phyloP scores from a whole-genome alignment of 2,113 vertebrate genomes.

The Pachycephala philippinensis region DNA sequence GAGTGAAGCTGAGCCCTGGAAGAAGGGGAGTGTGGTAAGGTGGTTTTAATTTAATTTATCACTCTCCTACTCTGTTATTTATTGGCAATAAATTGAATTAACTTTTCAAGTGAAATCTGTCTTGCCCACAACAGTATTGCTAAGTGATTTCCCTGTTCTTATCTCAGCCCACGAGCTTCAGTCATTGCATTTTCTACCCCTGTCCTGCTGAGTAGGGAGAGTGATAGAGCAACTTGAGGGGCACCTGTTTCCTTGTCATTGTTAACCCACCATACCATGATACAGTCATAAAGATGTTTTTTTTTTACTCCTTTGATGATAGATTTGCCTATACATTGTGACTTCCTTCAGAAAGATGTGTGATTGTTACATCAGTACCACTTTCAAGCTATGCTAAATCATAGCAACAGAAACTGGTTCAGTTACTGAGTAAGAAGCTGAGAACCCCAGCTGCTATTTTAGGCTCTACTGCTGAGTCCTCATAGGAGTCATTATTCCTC shows the following conservation, averaged over 20 bases:
- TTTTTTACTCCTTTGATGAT: neutral
- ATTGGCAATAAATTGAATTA: neutral
- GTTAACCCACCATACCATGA: neutral
- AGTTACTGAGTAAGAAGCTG: neutral
- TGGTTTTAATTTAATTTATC: neutral
- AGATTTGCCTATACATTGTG: neutral
- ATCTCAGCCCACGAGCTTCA: neutral
- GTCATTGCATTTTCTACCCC: neutral
- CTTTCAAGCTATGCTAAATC: neutral
- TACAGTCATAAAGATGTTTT: neutral
- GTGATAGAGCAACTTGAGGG: neutral
- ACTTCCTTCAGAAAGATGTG: neutral
- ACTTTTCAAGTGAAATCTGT: neutral
- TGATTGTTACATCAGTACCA: neutral
- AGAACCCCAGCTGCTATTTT: neutral
- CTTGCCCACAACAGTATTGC: neutral
- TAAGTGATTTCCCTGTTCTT: neutral
- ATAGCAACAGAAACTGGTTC: neutral
- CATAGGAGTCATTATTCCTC: neutral
- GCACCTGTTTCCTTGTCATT: neutral
- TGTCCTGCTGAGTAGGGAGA: neutral
- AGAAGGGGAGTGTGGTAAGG: neutral
- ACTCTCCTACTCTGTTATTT: neutral
- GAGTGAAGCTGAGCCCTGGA: neutral
- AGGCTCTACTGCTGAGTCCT: neutral